These are phyloP conservation scores for Mesoligia furuncula DNA, from an alignment of 2,888 invertebrate genomes.

Conservation along the genomic window DNA sequence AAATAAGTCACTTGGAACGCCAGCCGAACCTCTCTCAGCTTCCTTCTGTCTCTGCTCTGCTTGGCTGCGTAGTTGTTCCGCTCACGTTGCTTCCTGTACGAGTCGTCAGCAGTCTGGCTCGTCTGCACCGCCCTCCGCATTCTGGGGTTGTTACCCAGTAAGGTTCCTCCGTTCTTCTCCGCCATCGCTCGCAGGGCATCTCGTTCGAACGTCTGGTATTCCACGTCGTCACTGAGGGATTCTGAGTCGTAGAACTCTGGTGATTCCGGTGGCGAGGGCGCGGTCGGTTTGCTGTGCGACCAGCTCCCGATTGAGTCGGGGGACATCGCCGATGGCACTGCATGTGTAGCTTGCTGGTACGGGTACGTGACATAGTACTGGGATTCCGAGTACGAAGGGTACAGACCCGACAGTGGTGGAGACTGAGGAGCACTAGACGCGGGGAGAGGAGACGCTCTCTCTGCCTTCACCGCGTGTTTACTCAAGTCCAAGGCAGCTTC, in stretches of 20 bases:
- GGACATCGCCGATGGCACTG: conserved; percentile 75
- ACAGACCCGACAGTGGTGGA: conserved; percentile 53
- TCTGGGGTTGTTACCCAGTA: conserved; percentile 92
- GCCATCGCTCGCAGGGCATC: conserved; percentile 92
- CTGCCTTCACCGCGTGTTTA: conserved; percentile 70
- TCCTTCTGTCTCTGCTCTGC: conserved; percentile 96
- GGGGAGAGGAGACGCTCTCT: conserved; percentile 67
- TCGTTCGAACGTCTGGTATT: conserved; percentile 93
- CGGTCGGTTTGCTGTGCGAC: conserved; percentile 65
- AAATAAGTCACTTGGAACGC: conserved; percentile 96
- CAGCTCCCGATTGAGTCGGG: conserved; percentile 74
- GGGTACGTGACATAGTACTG: conserved; percentile 68
- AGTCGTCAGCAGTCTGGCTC: conserved; percentile 90
- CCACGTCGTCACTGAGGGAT: conserved; percentile 86
- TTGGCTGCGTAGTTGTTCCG: conserved; percentile 99
- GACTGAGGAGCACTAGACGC: conserved; percentile 58
- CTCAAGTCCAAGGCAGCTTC: conserved; percentile 81
- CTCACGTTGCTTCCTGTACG: conserved; percentile 96
- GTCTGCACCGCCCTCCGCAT: conserved; percentile 92
- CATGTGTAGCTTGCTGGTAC: conserved; percentile 65
- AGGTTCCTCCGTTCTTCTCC: conserved; percentile 90
- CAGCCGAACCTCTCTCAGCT: conserved; percentile 97
- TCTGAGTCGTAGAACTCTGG: conserved; percentile 77
- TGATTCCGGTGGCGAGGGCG: conserved; percentile 86
- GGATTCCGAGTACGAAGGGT: conserved; percentile 60